Percentiles rank a stretch among this genome's conserved stretches.
Conservation (phyloP, 2,113 vertebrate genomes). For the Crotalus horridus region DNA sequence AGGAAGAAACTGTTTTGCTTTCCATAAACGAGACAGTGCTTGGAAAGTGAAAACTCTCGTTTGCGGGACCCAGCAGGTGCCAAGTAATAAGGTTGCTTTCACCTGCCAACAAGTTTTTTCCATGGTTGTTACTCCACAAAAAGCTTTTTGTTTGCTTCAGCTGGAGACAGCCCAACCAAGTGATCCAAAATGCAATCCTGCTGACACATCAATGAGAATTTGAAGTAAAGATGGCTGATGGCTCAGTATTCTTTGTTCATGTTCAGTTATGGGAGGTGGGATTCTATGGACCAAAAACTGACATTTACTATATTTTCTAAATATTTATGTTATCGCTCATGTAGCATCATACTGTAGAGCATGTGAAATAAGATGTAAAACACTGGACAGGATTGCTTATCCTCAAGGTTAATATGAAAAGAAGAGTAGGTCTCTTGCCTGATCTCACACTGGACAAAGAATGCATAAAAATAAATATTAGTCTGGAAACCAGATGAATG, state of each 20-base stretch:
- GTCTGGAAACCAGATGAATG: neutral
- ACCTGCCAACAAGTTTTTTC: neutral
- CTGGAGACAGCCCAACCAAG: neutral
- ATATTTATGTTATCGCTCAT: neutral
- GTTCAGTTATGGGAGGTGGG: slow-evolving; percentile 34
- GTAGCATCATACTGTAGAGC: neutral
- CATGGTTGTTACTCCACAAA: neutral
- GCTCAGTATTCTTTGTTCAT: neutral
- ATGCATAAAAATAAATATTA: neutral
- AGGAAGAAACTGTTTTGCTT: neutral
- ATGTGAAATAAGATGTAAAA: neutral
- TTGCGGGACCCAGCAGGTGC: neutral
- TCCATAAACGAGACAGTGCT: neutral
- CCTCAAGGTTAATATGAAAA: neutral
- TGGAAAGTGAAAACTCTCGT: neutral
- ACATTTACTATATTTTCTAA: neutral
- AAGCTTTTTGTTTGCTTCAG: neutral
- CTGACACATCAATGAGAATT: slow-evolving; percentile 24
- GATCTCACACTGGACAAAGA: neutral
- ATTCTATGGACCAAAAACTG: neutral
- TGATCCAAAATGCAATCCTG: slow-evolving; percentile 16
- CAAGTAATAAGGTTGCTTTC: slow-evolving; percentile 1
- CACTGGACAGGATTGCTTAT: neutral
- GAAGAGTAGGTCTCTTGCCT: neutral
- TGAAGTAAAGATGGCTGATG: slow-evolving; percentile 20